Conservation (phyloP, 2,797 vertebrate genomes). For the Darevskia nairensis region DNA sequence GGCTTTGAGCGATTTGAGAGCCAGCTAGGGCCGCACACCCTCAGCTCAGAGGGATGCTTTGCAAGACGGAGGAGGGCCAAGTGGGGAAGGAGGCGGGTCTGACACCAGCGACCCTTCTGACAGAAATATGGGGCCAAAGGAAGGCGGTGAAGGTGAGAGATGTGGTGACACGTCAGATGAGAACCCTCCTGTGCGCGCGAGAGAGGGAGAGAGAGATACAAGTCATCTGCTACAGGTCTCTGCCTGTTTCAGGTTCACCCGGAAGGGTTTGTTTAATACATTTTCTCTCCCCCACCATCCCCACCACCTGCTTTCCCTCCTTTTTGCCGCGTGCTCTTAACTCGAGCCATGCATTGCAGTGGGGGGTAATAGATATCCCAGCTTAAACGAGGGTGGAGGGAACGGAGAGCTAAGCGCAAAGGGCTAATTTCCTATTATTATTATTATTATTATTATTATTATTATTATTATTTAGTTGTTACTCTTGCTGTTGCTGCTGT, state of each 20-base stretch:
- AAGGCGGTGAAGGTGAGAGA: neutral
- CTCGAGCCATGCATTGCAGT: neutral
- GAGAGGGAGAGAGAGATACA: conserved; percentile 20
- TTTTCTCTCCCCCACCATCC: no score
- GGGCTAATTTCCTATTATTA: no score
- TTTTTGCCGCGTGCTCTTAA: neutral
- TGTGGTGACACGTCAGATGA: conserved; percentile 22
- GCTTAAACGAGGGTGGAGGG: no score
- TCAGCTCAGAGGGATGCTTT: conserved; percentile 32
- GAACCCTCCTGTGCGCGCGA: conserved; percentile 20
- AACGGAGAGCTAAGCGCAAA: neutral
- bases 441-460: no score
- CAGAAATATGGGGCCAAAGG: neutral
- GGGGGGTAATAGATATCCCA: neutral
- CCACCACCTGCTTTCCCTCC: no score
- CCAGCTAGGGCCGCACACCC: conserved; percentile 52
- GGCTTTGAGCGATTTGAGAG: neutral
- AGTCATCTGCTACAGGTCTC: neutral
- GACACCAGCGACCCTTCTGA: conserved; percentile 55
- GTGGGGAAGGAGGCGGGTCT: neutral
- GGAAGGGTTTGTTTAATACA: neutral
- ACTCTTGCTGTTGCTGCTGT: neutral
- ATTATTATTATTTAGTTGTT: no score
- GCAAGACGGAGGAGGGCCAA: neutral
- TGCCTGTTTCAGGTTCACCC: conserved; percentile 9